Evolutionary conservation across 2,113 vertebrate genomes (phyloP), one percentile per base, ranked within the genome.

Genomic region (Rhagologus leucostigma): DNA sequence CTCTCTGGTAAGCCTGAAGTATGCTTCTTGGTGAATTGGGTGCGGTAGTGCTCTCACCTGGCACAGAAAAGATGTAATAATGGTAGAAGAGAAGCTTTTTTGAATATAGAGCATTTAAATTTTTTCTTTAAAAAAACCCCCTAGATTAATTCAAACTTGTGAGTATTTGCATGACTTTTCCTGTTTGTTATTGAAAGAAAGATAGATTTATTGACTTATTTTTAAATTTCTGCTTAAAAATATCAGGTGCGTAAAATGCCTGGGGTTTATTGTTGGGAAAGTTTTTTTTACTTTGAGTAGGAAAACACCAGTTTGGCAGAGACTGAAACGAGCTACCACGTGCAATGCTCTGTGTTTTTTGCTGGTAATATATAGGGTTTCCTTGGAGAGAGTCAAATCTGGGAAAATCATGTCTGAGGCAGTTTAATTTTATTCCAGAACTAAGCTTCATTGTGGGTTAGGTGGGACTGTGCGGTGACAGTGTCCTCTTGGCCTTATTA

Each of bases 381-480:
- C 16, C 27, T 19, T 42, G 20, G 8, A 59, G 23, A 46, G 5
- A 33, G 17, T 11, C 1, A 56, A 44, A 35, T 60, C 13, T 33
- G 47, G 41, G 42, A 10, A 75, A 59, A 29, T 37, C 22, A 2
- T 1, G 2, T 6, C 16, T 50, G 33, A 69, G 18, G 10, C 0
- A 15, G 30, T n/a, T 67, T 13, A 9, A 7, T 55, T 68, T 55
- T 59, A 16, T 65, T 68, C 37, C n/a, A 79, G 37, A 67, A 26
- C 9, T n/a, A 10, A 57, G 37, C 12, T 60, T 67, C 17, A 7
- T 11, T 16, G 24, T 33, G 29, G 16, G 14, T 52, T 57, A 20
- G 16, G 21, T 67, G 32, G 22, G 5, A 39, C 8, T 0, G 2
- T 0, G 1, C 59, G 44, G 24, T 13, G 41, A 16, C 13, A 2